These are phyloP conservation scores for Momotus momota DNA, from an alignment of 2,797 vertebrate species.

Conservation along the genomic window DNA sequence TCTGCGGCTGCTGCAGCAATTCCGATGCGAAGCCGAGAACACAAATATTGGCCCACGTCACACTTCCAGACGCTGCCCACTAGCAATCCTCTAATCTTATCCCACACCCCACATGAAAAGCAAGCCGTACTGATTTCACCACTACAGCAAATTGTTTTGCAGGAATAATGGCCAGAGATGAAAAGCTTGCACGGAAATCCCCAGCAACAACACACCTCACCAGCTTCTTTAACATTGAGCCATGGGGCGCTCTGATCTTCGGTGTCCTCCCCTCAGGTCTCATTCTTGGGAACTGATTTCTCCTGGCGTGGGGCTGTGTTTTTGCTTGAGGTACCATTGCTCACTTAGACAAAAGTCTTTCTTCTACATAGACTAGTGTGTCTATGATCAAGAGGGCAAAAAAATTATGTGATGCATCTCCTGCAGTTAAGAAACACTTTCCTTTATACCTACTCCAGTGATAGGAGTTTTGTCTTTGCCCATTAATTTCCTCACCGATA, in stretches of 20 bases:
- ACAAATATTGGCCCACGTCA: neutral
- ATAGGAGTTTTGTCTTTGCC: neutral
- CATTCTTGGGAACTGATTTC: neutral
- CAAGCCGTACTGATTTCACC: neutral
- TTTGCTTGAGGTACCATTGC: neutral
- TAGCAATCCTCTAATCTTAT: neutral
- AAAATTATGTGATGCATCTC: neutral
- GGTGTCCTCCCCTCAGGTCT: neutral
- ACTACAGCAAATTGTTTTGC: neutral
- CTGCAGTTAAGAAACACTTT: neutral
- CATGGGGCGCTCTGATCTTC: neutral
- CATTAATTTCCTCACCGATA: neutral
- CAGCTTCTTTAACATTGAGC: neutral
- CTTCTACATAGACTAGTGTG: neutral
- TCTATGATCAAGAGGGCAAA: neutral
- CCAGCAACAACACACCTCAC: neutral
- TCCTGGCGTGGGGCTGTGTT: neutral
- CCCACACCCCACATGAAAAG: neutral
- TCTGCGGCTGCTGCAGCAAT: neutral
- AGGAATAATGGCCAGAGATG: neutral
- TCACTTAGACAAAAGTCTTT: neutral
- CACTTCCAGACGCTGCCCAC: neutral
- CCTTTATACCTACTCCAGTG: neutral
- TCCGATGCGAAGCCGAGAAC: neutral
- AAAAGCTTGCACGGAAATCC: neutral